Percentiles rank a stretch among this genome's conserved stretches.
phyloP scores from a whole-genome alignment of 2,797 vertebrate species.

The Tiaroga cobitis region DNA sequence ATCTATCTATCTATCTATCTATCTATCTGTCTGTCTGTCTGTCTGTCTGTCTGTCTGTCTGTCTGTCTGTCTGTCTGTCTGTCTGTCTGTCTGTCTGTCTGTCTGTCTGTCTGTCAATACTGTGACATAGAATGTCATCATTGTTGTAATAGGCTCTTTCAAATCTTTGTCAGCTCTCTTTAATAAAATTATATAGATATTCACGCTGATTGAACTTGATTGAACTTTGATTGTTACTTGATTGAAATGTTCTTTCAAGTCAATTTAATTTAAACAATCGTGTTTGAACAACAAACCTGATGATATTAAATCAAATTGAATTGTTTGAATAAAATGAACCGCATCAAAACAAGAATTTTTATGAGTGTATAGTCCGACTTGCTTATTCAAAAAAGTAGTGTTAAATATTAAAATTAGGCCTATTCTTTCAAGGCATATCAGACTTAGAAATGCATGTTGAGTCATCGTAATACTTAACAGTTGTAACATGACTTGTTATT shows the following conservation, averaged over 20 bases:
- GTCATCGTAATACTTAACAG: neutral
- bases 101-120: too few species aligned
- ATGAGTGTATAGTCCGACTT: neutral
- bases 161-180: conserved; percentile 4
- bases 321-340: neutral
- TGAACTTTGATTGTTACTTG: neutral
- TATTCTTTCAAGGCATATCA: neutral
- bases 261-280: neutral
- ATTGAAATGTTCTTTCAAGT: neutral
- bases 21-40: too few species aligned
- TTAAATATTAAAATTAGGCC: neutral
- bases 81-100: too few species aligned
- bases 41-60: too few species aligned
- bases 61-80: too few species aligned
- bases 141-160: neutral
- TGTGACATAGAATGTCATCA: neutral
- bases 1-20: too few species aligned
- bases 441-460: neutral
- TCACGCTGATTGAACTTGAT: too few species aligned
- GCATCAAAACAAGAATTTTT: neutral
- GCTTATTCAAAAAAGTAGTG: neutral
- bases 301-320: neutral
- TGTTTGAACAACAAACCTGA: neutral
- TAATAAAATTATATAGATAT: neutral
- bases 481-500: conserved; percentile 2